phyloP scores from a whole-genome alignment of 30 jellyfish, hydroid and myxozoan genomes.

The Aurelia aurita region DNA sequence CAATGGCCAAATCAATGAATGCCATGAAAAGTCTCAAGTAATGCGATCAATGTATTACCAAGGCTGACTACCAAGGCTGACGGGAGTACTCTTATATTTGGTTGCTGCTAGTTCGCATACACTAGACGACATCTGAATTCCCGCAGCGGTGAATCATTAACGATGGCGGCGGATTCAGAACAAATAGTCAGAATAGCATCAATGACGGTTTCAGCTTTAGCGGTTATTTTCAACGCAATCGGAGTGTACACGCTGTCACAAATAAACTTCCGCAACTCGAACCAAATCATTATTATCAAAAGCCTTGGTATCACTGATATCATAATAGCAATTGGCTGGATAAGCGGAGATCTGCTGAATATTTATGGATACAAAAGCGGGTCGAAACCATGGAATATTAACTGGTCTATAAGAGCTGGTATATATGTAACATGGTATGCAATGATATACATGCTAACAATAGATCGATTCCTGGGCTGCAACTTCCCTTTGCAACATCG shows the following conservation, averaged over 20 bases:
- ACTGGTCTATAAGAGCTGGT: constrained; percentile 5
- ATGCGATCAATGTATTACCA: too few relatives aligned
- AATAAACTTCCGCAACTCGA: not conserved
- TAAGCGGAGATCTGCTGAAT: not conserved
- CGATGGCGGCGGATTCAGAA: not conserved
- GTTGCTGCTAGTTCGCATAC: too few relatives aligned
- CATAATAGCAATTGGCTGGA: constrained; percentile 21
- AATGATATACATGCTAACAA: constrained; percentile 29
- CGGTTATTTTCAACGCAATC: constrained; percentile 3
- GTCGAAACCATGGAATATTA: not conserved
- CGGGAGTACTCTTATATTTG: too few relatives aligned
- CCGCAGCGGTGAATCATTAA: too few relatives aligned
- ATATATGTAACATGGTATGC: constrained; percentile 38
- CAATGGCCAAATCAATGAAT: too few relatives aligned
- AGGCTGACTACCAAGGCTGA: too few relatives aligned
- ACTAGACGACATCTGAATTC: too few relatives aligned
- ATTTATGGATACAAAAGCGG: not conserved
- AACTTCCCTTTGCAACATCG: constrained; percentile 34
- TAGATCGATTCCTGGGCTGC: constrained; percentile 50
- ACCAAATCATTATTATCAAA: constrained; percentile 30
- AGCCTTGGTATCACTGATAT: constrained; percentile 23
- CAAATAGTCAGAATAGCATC: constrained; percentile 6
- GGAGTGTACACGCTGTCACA: constrained; percentile 18
- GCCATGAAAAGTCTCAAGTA: too few relatives aligned
- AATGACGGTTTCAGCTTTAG: not conserved